A percentile compares a stretch with the other conserved stretches of the same genome.
phyloP scores from a whole-genome alignment of 2,797 vertebrate species.

The Otolemur crassicaudatus region DNA sequence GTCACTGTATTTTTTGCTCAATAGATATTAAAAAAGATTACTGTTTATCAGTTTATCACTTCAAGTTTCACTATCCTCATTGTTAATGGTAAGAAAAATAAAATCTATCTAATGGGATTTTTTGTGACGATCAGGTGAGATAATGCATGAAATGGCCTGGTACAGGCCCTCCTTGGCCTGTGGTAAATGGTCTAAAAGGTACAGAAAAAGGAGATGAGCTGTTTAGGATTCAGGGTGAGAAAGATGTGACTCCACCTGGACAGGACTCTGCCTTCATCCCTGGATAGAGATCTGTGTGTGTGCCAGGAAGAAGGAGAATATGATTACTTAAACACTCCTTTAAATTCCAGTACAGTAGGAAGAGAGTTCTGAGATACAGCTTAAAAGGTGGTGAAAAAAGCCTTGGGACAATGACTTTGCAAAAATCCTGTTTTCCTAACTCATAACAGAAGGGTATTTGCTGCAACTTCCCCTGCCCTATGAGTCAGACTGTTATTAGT shows the following conservation, averaged over 20 bases:
- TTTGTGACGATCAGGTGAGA: not conserved
- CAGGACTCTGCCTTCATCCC: not conserved
- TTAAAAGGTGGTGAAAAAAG: not conserved
- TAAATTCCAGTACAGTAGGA: not conserved
- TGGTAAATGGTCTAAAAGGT: not conserved
- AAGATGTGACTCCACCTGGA: accelerated
- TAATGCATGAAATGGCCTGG: not conserved
- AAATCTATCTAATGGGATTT: not conserved
- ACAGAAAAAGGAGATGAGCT: not conserved
- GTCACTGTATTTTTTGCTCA: not conserved
- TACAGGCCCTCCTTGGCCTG: accelerated
- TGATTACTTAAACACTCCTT: not conserved
- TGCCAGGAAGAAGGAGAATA: not conserved
- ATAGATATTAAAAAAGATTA: not conserved
- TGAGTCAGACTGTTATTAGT: not conserved
- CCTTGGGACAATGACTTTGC: not conserved
- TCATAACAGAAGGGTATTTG: not conserved
- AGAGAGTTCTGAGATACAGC: not conserved
- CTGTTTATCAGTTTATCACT: not conserved
- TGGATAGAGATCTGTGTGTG: not conserved
- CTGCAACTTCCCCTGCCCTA: not conserved
- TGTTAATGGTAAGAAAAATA: not conserved
- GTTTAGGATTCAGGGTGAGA: too few species aligned
- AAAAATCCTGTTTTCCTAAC: not conserved
- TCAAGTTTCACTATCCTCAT: not conserved